These are phyloP conservation scores for Lepidonotus clava DNA, from an alignment of 2,888 invertebrate species.

Conservation along the genomic window DNA sequence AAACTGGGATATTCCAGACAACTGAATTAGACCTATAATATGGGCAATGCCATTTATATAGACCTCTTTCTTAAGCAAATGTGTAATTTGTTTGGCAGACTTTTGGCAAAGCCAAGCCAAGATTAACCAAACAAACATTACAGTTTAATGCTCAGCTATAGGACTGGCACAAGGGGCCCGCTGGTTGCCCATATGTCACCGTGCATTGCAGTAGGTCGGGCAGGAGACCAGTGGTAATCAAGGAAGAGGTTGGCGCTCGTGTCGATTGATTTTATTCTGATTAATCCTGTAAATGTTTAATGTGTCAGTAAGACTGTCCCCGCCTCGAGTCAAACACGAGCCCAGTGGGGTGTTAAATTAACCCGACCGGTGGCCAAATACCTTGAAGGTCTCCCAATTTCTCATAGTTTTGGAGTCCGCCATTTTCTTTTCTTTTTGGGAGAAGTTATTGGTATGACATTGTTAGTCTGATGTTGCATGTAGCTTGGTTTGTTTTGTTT, in stretches of 20 bases:
- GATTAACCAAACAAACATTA: background rate
- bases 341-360: slow-evolving; percentile 37
- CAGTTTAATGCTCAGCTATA: background rate
- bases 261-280: slow-evolving; percentile 51
- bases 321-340: background rate
- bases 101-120: background rate
- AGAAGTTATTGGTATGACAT: too few relatives aligned
- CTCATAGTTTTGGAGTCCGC: too few relatives aligned
- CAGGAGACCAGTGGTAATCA: slow-evolving; percentile 12
- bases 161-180: too few relatives aligned
- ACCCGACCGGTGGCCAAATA: background rate
- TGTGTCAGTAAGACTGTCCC: slow-evolving; percentile 45
- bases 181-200: background rate
- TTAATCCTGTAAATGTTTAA: slow-evolving; percentile 45
- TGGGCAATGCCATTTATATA: too few relatives aligned
- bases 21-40: too few relatives aligned
- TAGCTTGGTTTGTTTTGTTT: too few relatives aligned
- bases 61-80: too few relatives aligned
- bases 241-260: slow-evolving; percentile 10
- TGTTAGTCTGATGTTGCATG: too few relatives aligned
- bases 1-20: too few relatives aligned
- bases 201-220: background rate
- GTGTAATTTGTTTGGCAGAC: too few relatives aligned
- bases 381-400: background rate
- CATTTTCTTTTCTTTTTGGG: too few relatives aligned